Base-by-base conservation (phyloP, 2,888 invertebrate genomes). In the Ophioninae sp. region DNA sequence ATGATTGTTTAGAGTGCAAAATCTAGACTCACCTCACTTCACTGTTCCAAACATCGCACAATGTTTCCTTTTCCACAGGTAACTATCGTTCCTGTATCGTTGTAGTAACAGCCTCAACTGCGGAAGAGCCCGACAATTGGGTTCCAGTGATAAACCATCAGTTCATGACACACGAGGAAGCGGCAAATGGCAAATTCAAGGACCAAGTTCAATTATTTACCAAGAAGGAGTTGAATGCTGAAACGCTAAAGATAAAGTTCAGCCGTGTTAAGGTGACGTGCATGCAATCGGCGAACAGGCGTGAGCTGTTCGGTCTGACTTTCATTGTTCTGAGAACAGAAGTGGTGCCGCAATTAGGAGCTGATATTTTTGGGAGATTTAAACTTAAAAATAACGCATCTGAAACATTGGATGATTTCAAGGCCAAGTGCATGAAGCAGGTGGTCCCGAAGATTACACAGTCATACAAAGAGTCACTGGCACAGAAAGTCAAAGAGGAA, bases 161-260 rank as follows among this genome's bases (percentile, higher is more conserved):
- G 67, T 93, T 93, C 74, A 69, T 93, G 83, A 89, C 89, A 0
- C 88, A 92, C 21, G 92, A 93, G 56, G 92, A 92, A 73, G 93
- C 92, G 20, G 87, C 86, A 0, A 90, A 91, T 68, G 86, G 86
- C 2, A 90, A 90, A 74, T 93, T 92, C 62, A 89, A 77, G 56
- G 93, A 92, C 69, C 93, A 93, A 78, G 91, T 92, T 5, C 90
- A 92, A 56, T 79, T 93, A 7, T 93, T 93, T 75, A 91, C 92
- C 0, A 93, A 91, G 72, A 90, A 89, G 39, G 92, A 93, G 37
- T 83, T 93, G 0, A 90, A 91, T 85, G 87, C 91, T 1, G 90
- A 91, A 0, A 90, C 79, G 0, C 3, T 91, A 0, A 90, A 90
- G n/a, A 88, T 85, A 0, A 92, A 91, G 87, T 93, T 93, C 77